Base-by-base conservation (phyloP, 2,888 invertebrate genomes). In the Metellina segmentata region DNA sequence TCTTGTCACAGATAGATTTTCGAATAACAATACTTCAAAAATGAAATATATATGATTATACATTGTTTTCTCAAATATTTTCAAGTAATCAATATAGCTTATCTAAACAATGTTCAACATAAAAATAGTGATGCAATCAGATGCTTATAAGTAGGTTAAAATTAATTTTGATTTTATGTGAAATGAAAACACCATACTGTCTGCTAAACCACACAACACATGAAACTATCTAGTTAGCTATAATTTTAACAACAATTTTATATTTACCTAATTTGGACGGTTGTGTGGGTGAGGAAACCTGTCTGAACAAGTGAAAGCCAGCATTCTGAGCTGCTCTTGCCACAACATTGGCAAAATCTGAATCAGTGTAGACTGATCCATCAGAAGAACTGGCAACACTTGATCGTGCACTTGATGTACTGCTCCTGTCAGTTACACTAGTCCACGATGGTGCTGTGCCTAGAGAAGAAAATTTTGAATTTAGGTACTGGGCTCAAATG, bases 281-380 rank as follows among this genome's bases (percentile, higher is more conserved):
- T 70, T 92, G 89, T 48, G 85, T 78, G n/a, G 85, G 61, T 48
- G 78, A 49, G 8, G 86, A 53, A 19, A 74, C 49, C 11, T 81
- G 88, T 74, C 88, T 88, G 71, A 89, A 85, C 11, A 92, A 53
- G 69, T 89, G 92, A 53, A 95, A 94, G 6, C 95, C 95, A 16
- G 95, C 95, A 93, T 95, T 94, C 93, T 95, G 95, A 69, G 95
- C 95, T 7, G 95, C 95, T 82, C 94, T 94, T 78, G 95, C 95
- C 53, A 95, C 94, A 34, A 95, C 95, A 90, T 94, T 95, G 61
- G 95, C 95, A 94, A 95, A 95, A 93, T 95, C 95, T 16, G 95
- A 95, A 93, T 95, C 95, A 90, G 94, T 94, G 81, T 95, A 94
- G 94, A 95, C 95, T 77, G 95, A 94, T 34, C 94, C 94, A 91